Conservation (phyloP, 2,797 vertebrate genomes). For the Syngnathus acus region DNA sequence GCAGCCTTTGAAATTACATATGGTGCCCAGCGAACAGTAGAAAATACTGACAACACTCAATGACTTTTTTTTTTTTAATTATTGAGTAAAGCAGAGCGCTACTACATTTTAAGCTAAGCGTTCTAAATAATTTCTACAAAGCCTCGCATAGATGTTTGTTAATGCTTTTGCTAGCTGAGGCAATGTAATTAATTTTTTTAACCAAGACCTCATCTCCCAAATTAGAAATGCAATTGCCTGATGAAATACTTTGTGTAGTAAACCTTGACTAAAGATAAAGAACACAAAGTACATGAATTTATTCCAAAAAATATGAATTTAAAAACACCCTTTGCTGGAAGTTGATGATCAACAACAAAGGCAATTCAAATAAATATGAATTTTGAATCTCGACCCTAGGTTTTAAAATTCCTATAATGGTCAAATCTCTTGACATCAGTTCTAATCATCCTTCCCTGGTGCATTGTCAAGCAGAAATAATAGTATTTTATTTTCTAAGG, state of each 20-base stretch:
- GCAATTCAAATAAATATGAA: not conserved
- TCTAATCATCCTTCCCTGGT: not conserved
- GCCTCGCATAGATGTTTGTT: not conserved
- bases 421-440: not conserved
- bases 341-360: not conserved
- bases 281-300: not conserved
- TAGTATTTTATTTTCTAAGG: not conserved
- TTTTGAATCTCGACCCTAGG: not conserved
- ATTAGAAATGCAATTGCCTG: not conserved
- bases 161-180: not conserved
- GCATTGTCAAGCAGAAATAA: not conserved
- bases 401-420: not conserved
- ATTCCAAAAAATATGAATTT: not conserved
- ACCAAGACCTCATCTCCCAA: not conserved
- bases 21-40: not conserved
- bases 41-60: not conserved
- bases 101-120: not conserved
- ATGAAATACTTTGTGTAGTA: not conserved
- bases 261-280: not conserved
- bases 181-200: not conserved
- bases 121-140: not conserved
- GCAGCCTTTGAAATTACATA: not conserved
- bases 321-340: not conserved
- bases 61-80: too few species aligned
- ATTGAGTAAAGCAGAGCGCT: not conserved